These are phyloP conservation scores for Alethe diademata DNA, from an alignment of 2,113 vertebrate genomes.

Conservation along the genomic window DNA sequence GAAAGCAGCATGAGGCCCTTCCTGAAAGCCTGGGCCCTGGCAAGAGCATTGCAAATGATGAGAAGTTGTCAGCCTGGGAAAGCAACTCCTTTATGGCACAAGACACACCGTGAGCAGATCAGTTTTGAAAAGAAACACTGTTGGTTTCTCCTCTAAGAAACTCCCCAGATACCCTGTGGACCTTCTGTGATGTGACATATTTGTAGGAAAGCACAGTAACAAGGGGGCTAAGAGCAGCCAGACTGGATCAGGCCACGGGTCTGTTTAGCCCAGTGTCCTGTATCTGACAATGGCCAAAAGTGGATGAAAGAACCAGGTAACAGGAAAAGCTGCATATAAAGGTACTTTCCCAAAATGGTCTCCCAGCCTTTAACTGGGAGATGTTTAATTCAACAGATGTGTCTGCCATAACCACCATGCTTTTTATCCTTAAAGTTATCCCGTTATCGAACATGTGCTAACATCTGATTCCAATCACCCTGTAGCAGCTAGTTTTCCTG, in stretches of 20 bases:
- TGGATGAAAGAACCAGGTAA: background rate
- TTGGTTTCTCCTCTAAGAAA: background rate
- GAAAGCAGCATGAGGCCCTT: slow-evolving; percentile 54
- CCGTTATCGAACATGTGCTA: background rate
- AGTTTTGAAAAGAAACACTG: background rate
- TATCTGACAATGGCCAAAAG: background rate
- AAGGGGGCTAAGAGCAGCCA: background rate
- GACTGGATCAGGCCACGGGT: background rate
- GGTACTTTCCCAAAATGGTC: background rate
- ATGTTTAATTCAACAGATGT: background rate
- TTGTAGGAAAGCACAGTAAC: slow-evolving; percentile 5
- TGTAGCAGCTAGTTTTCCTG: background rate
- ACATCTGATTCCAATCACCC: background rate
- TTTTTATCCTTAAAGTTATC: background rate
- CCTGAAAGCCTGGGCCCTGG: slow-evolving; percentile 14
- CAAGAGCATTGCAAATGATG: background rate
- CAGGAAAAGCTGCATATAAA: background rate
- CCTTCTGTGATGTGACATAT: background rate
- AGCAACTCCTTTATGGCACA: background rate
- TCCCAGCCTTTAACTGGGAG: background rate
- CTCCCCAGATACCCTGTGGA: background rate
- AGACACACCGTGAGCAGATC: background rate
- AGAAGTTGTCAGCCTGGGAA: background rate
- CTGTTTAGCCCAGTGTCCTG: background rate
- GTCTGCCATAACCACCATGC: accelerated